These are phyloP conservation scores for Chaetodon auriga DNA, from an alignment of 2,113 vertebrate genomes.

Conservation along the genomic window DNA sequence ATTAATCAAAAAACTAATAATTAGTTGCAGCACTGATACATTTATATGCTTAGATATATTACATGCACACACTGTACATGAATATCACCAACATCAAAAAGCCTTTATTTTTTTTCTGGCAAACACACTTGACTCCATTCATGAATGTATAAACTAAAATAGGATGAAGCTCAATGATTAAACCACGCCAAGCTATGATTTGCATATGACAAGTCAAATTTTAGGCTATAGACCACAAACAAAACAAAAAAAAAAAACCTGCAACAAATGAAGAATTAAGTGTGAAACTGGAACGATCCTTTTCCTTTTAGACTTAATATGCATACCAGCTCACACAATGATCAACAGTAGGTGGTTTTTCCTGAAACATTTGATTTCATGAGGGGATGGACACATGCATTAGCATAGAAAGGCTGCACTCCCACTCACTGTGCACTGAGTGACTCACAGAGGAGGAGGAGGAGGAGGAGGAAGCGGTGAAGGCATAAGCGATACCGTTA, in stretches of 20 bases:
- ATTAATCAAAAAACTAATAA: too few relatives aligned
- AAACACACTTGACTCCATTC: neutral
- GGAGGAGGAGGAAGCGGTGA: neutral
- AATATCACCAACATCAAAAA: neutral
- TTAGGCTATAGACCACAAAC: neutral
- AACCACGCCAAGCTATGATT: neutral
- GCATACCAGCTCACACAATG: neutral
- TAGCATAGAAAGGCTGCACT: conserved; percentile 4
- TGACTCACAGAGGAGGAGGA: neutral
- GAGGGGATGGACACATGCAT: neutral
- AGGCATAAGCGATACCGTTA: neutral
- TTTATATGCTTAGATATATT: neutral
- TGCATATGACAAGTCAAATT: neutral
- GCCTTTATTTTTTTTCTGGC: neutral
- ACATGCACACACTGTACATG: neutral
- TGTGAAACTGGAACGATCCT: neutral
- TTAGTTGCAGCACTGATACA: too few relatives aligned
- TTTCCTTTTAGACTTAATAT: neutral
- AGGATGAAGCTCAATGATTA: neutral
- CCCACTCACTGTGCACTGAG: neutral
- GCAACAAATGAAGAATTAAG: neutral
- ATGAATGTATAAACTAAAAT: neutral
- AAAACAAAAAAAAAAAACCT: neutral
- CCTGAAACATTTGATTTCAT: neutral
- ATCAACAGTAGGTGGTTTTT: neutral